Evolutionary conservation across 2,797 vertebrate genomes (phyloP).

Genomic region (Aplochiton taeniatus): DNA sequence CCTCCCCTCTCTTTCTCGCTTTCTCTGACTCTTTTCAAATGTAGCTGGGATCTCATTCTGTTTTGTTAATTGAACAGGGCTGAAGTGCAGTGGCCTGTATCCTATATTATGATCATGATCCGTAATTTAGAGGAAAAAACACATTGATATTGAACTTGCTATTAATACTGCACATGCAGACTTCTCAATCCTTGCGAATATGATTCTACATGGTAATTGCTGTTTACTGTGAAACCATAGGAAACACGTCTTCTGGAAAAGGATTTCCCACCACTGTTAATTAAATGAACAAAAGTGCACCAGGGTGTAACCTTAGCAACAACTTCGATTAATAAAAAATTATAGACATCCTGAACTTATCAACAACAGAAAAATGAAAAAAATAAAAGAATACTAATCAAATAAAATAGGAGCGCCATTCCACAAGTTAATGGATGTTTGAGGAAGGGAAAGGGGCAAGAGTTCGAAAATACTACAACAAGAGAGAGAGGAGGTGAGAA

Average conservation of each 20-base stretch:
- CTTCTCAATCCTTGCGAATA: conserved; percentile 76
- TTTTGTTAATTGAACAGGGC: conserved; percentile 82
- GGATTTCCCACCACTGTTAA: conserved; percentile 86
- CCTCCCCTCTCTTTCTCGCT: too few species aligned
- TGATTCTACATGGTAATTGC: conserved; percentile 71
- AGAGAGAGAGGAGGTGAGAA: too few species aligned
- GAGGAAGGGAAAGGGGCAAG: conserved; percentile 78
- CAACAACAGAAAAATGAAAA: too few species aligned
- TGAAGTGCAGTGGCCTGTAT: conserved; percentile 80
- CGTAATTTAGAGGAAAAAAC: conserved; percentile 74
- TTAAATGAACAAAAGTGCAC: conserved; percentile 87
- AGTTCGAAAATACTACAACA: too few species aligned
- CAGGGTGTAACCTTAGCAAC: conserved; percentile 76
- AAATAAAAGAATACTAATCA: too few species aligned
- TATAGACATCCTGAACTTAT: conserved; percentile 78
- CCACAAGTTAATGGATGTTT: conserved; percentile 90
- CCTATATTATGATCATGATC: conserved; percentile 79
- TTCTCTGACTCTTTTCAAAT: conserved; percentile 51
- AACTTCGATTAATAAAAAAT: conserved; percentile 79
- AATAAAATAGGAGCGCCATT: conserved; percentile 85
- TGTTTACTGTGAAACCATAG: conserved; percentile 63
- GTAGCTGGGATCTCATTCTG: conserved; percentile 74
- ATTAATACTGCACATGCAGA: conserved; percentile 71
- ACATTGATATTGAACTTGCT: conserved; percentile 75
- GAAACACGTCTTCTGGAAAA: conserved; percentile 62